Evolutionary conservation across 2,888 invertebrate genomes (phyloP).

Genomic region (Osedax fenrisi): DNA sequence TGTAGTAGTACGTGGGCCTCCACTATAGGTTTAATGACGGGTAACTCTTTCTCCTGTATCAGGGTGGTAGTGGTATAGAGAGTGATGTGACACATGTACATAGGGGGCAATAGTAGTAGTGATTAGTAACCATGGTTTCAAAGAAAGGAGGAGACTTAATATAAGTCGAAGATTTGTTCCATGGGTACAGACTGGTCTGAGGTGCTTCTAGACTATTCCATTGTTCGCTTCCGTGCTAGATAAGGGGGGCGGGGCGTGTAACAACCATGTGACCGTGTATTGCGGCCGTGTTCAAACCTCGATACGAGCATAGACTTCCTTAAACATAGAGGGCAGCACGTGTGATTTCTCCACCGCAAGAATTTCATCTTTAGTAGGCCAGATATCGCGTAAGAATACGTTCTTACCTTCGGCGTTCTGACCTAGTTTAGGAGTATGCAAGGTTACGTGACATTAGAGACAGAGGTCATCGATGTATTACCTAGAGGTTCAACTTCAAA

Average conservation of each 20-base stretch:
- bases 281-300: conserved; percentile 38
- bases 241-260: no score
- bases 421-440: conserved; percentile 39
- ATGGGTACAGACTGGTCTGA: conserved; percentile 68
- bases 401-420: conserved; percentile 60
- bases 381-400: conserved; percentile 81
- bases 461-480: no score
- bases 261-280: no score
- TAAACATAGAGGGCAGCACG: conserved; percentile 92
- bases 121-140: conserved; percentile 61
- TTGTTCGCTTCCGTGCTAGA: conserved; percentile 67
- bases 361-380: conserved; percentile 82
- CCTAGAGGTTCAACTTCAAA: conserved; percentile 77
- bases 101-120: no score
- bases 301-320: conserved; percentile 74
- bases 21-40: conserved; percentile 57
- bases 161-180: conserved; percentile 80
- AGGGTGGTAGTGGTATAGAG: background rate
- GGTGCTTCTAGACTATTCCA: conserved; percentile 76
- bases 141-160: conserved; percentile 94
- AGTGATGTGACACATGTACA: no score
- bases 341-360: conserved; percentile 67
- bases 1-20: conserved; percentile 71
- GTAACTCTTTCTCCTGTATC: conserved; percentile 55
- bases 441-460: background rate